These are phyloP conservation scores for Papilio dardanus DNA, from an alignment of 1,140 invertebrate species.

Conservation along the genomic window DNA sequence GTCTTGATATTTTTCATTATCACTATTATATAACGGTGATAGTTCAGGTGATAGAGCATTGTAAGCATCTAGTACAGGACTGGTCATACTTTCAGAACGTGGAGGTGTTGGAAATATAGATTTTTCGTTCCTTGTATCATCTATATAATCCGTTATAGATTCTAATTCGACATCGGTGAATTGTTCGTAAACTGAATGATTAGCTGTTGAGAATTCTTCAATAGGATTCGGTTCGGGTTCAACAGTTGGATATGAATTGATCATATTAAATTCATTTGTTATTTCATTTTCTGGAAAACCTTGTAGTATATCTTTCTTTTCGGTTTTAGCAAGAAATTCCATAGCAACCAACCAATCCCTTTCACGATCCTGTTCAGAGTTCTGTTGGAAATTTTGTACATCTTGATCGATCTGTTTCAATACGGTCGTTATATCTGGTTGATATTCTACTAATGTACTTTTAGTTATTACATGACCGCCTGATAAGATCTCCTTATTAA, in stretches of 20 bases:
- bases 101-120: slow-evolving; percentile 63
- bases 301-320: slow-evolving; percentile 34
- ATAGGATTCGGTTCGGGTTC: slow-evolving; percentile 43
- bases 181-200: slow-evolving; percentile 40
- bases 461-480: slow-evolving; percentile 68
- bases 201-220: slow-evolving; percentile 43
- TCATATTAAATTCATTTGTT: slow-evolving; percentile 5
- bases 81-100: slow-evolving; percentile 57
- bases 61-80: slow-evolving; percentile 57
- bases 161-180: slow-evolving; percentile 1
- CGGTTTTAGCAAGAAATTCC: slow-evolving; percentile 51
- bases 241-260: not conserved
- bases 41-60: slow-evolving; percentile 55
- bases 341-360: slow-evolving; percentile 49
- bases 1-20: slow-evolving; percentile 63
- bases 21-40: slow-evolving; percentile 58
- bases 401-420: slow-evolving; percentile 50
- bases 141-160: slow-evolving; percentile 29
- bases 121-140: slow-evolving; percentile 17
- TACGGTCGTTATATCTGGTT: slow-evolving; percentile 49
- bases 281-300: slow-evolving; percentile 31
- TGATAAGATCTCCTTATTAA: slow-evolving; percentile 63
- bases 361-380: slow-evolving; percentile 46
- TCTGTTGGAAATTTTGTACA: slow-evolving; percentile 47
- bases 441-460: slow-evolving; percentile 44